A percentile compares a stretch with the other conserved stretches of the same genome.
phyloP scores from a whole-genome alignment of 2,797 vertebrate species.

The Chromobotia macracanthus region DNA sequence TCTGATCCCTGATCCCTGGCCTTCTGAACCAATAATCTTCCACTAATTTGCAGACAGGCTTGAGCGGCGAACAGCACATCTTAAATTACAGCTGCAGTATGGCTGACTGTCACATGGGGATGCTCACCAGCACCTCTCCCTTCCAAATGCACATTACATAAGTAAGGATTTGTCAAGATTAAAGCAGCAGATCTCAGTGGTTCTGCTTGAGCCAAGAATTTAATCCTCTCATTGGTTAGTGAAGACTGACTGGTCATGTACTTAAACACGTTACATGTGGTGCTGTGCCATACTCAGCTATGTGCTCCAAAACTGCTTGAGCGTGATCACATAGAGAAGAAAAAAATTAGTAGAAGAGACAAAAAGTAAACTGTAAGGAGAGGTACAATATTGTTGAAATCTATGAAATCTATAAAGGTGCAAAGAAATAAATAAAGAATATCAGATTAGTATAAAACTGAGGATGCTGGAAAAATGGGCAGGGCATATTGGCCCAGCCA shows the following conservation, averaged over 20 bases:
- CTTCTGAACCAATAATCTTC: too few relatives aligned
- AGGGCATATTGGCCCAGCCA: too few relatives aligned
- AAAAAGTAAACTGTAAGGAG: too few relatives aligned
- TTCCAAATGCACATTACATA: constrained; percentile 19
- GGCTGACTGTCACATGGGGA: neutral
- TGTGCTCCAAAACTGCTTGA: neutral
- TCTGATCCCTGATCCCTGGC: too few relatives aligned
- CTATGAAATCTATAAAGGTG: too few relatives aligned
- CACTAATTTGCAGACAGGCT: too few relatives aligned
- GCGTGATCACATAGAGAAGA: neutral
- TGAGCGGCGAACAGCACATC: constrained; percentile 2
- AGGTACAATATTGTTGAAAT: too few relatives aligned
- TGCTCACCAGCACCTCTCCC: constrained; percentile 11
- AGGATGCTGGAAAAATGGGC: too few relatives aligned
- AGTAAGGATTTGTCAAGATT: constrained; percentile 41
- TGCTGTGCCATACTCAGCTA: neutral
- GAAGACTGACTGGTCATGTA: neutral
- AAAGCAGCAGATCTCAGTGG: constrained; percentile 23
- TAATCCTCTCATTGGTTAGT: neutral
- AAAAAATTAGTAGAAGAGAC: neutral
- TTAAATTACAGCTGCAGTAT: neutral
- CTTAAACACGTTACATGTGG: too few relatives aligned
- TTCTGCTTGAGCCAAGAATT: neutral
- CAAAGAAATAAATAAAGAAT: too few relatives aligned
- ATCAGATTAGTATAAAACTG: too few relatives aligned